A percentile compares a stretch with the other conserved stretches of the same genome.
Conservation (phyloP, 1,140 invertebrate genomes). For the Triops cancriformis region DNA sequence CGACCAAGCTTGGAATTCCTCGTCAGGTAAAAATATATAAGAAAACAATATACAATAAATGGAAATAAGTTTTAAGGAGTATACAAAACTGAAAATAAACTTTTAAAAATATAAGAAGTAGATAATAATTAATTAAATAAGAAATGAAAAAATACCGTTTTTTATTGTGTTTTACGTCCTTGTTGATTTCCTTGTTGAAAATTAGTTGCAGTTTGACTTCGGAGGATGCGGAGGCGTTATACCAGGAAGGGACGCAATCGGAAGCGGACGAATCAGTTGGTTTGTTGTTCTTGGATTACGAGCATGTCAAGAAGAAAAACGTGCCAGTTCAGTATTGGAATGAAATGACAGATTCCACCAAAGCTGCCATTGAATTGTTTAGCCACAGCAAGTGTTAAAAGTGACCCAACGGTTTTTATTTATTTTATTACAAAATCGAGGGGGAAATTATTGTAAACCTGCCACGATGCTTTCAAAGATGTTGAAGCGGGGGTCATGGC, state of each 20-base stretch:
- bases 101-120: too few species aligned
- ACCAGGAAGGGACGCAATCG: conserved; percentile 17
- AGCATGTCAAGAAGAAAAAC: neutral
- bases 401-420: neutral
- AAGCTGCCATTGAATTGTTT: conserved; percentile 22
- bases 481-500: neutral
- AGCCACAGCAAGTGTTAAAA: neutral
- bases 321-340: neutral
- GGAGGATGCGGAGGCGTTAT: conserved; percentile 19
- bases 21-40: conserved; percentile 34
- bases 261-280: conserved; percentile 27
- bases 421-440: conserved; percentile 1
- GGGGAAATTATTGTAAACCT: neutral
- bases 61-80: too few species aligned
- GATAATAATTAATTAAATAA: too few species aligned
- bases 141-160: too few species aligned
- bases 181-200: too few species aligned
- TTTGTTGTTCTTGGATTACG: conserved; percentile 18
- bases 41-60: too few species aligned
- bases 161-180: too few species aligned
- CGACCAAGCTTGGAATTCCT: conserved; percentile 41
- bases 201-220: conserved; percentile 20
- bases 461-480: neutral
- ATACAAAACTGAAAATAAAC: too few species aligned
- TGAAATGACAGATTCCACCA: conserved; percentile 17